Evolutionary conservation across 2,113 vertebrate species (phyloP).

Genomic region (Chauna torquata): DNA sequence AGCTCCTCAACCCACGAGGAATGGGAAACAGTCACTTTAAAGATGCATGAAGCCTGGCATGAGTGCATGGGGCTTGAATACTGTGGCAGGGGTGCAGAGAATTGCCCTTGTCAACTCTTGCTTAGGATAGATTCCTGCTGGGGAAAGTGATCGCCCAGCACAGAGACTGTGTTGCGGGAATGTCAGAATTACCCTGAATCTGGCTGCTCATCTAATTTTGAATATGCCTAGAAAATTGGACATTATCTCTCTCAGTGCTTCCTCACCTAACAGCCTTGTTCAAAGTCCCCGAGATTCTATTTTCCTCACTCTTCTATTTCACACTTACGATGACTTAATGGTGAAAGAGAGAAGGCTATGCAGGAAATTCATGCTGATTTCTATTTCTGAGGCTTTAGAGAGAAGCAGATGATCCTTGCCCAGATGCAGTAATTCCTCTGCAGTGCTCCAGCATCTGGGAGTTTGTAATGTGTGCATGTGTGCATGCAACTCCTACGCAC

Average conservation of each 20-base stretch:
- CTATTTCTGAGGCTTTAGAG: not conserved
- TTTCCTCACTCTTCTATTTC: not conserved
- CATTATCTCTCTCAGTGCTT: not conserved
- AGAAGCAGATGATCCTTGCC: not conserved
- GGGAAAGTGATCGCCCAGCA: not conserved
- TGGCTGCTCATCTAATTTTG: not conserved
- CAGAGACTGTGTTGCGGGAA: not conserved
- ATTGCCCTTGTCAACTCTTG: not conserved
- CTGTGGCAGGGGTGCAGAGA: not conserved
- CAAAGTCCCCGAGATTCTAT: not conserved
- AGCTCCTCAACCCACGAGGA: not conserved
- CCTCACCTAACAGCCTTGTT: not conserved
- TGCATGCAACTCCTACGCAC: not conserved
- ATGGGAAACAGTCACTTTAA: not conserved
- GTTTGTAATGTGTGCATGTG: not conserved
- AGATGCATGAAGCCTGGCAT: accelerated
- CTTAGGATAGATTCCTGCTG: not conserved
- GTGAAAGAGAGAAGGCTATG: not conserved
- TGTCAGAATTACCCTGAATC: not conserved
- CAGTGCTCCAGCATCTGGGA: not conserved
- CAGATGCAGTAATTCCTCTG: not conserved
- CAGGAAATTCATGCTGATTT: not conserved
- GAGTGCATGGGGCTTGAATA: accelerated
- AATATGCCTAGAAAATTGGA: not conserved
- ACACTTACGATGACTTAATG: not conserved